Percentiles rank a stretch among this genome's conserved stretches.
Conservation (phyloP, 2,888 invertebrate genomes). For the Netelia virgata region DNA sequence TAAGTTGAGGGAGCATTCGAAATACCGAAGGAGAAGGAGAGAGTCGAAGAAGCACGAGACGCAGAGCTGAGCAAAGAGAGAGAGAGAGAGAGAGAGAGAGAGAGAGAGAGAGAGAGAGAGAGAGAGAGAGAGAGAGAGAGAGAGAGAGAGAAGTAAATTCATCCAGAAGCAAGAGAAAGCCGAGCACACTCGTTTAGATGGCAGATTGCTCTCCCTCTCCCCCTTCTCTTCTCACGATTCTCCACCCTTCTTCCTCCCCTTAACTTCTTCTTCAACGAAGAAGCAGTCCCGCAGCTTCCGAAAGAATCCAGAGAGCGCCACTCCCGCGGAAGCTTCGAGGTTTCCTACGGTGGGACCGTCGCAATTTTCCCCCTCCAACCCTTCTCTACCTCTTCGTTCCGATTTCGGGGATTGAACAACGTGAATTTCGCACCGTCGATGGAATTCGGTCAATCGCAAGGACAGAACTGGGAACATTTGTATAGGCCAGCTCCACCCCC, state of each 20-base stretch:
- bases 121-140: not conserved
- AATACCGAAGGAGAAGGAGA: conserved; percentile 7
- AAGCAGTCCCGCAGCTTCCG: not conserved
- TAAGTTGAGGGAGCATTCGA: conserved; percentile 28
- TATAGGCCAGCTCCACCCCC: no score
- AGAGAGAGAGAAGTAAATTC: conserved; percentile 6
- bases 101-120: not conserved
- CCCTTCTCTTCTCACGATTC: not conserved
- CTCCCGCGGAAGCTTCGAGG: not conserved
- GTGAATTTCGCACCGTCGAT: not conserved
- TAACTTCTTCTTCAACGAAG: not conserved
- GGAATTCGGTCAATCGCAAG: conserved; percentile 9
- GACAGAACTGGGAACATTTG: not conserved
- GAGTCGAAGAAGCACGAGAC: not conserved
- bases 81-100: conserved; percentile 14
- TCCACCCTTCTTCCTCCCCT: not conserved
- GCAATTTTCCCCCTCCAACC: not conserved
- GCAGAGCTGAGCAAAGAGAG: conserved; percentile 16
- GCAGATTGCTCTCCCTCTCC: conserved; percentile 64
- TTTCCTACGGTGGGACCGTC: not conserved
- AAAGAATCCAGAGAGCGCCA: not conserved
- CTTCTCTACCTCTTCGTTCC: not conserved
- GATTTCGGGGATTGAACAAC: not conserved
- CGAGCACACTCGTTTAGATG: conserved; percentile 59
- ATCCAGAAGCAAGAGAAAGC: not conserved